Percentiles rank a stretch among this genome's conserved stretches.
phyloP scores from a whole-genome alignment of 2,113 vertebrate species.

The Natator depressus region DNA sequence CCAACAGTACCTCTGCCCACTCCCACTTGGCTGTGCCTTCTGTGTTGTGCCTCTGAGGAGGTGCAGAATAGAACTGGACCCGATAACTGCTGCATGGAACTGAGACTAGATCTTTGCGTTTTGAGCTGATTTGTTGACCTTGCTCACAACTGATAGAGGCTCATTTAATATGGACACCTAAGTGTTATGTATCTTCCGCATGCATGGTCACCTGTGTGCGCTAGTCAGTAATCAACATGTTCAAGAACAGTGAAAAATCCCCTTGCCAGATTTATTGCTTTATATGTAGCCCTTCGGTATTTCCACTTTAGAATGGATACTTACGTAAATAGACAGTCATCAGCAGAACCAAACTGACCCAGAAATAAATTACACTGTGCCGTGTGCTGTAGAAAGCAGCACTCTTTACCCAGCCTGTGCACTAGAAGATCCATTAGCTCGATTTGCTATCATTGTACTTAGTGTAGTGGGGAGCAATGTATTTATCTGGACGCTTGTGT shows the following conservation, averaged over 20 bases:
- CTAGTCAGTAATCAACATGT: background rate
- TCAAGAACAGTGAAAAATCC: background rate
- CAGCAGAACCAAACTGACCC: conserved; percentile 21
- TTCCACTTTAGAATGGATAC: background rate
- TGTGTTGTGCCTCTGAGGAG: background rate
- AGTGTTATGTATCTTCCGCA: background rate
- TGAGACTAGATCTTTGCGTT: background rate
- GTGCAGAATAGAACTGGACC: background rate
- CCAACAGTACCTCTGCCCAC: background rate
- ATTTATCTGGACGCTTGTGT: conserved; percentile 56
- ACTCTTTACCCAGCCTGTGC: conserved; percentile 56
- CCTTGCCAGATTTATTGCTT: background rate
- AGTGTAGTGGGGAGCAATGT: conserved; percentile 61
- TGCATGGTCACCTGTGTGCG: too few species aligned
- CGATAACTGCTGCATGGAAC: background rate
- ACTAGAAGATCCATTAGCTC: conserved; percentile 58
- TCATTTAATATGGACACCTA: background rate
- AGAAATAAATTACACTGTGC: background rate
- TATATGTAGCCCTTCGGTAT: background rate
- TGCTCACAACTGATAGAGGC: background rate
- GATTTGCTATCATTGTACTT: conserved; percentile 59
- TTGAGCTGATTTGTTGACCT: background rate
- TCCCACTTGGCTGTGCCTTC: background rate
- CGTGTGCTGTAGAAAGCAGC: conserved; percentile 49
- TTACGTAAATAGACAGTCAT: conserved; percentile 3